A percentile compares a stretch with the other conserved stretches of the same genome.
These are phyloP conservation scores for Orycteropus afer DNA, from an alignment of 2,113 vertebrate genomes.

Conservation along the genomic window DNA sequence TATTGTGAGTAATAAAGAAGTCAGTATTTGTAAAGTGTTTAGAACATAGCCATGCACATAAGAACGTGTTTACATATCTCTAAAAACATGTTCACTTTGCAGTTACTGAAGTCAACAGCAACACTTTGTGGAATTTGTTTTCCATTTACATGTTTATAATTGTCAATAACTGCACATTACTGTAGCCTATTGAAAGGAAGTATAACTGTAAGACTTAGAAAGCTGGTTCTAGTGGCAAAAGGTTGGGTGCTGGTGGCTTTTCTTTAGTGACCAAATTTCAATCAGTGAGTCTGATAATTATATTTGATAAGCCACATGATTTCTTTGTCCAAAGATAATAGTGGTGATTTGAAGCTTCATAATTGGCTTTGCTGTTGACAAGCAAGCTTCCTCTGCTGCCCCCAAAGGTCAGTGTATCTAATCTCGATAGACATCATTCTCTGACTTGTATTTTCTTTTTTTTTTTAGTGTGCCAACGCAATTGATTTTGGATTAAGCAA, in stretches of 20 bases:
- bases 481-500: background rate
- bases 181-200: background rate
- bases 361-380: background rate
- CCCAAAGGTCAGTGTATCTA: background rate
- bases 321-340: background rate
- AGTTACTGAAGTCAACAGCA: background rate
- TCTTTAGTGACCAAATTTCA: background rate
- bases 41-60: background rate
- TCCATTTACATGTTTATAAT: background rate
- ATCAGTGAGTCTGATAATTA: background rate
- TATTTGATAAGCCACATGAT: background rate
- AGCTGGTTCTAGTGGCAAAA: background rate
- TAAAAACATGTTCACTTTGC: background rate
- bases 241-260: background rate
- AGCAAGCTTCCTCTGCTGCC: background rate
- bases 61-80: background rate
- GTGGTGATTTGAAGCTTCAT: background rate
- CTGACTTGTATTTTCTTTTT: background rate
- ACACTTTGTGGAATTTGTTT: background rate
- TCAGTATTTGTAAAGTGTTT: constrained; percentile 1
- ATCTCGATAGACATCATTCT: background rate
- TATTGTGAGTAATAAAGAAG: background rate
- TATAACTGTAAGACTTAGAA: background rate
- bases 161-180: background rate
- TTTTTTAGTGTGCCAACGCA: background rate